A percentile compares a stretch with the other conserved stretches of the same genome.
Evolutionary conservation across 2,888 invertebrate species (phyloP).

Genomic region (Nezara viridula): DNA sequence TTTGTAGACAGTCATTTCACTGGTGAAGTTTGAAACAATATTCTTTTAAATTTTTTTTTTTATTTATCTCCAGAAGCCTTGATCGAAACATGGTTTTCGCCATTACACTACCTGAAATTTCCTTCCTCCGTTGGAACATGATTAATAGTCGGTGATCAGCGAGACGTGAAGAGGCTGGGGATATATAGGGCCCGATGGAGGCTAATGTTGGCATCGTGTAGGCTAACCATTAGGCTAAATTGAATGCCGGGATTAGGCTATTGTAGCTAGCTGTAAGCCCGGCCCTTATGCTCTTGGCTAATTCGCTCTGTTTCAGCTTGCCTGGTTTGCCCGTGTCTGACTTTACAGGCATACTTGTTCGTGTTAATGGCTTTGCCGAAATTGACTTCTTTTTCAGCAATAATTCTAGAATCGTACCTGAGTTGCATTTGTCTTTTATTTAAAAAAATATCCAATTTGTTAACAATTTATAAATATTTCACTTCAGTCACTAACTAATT

Average conservation of each 20-base stretch:
- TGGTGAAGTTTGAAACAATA: no score
- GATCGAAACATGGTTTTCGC: neutral
- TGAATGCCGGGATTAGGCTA: slow-evolving; percentile 53
- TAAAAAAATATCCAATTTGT: no score
- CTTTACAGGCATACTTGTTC: neutral
- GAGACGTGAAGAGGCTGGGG: slow-evolving; percentile 38
- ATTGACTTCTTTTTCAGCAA: neutral
- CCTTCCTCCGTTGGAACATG: neutral
- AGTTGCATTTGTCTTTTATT: no score
- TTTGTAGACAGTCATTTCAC: no score
- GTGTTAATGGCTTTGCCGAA: neutral
- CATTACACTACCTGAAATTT: neutral
- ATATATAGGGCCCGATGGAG: slow-evolving; percentile 29
- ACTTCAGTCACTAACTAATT: no score
- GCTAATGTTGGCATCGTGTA: slow-evolving; percentile 48
- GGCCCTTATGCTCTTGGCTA: slow-evolving; percentile 3
- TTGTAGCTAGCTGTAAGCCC: slow-evolving; percentile 32
- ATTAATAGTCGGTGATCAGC: slow-evolving; percentile 4
- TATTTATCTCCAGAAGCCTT: neutral
- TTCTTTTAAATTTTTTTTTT: no score
- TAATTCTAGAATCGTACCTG: neutral
- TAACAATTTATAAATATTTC: no score
- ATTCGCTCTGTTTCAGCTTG: neutral
- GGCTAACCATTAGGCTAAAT: slow-evolving; percentile 53
- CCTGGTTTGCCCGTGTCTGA: neutral